A percentile compares a stretch with the other conserved stretches of the same genome.
Evolutionary conservation across 2,113 vertebrate species (phyloP).

Genomic region (Elgaria multicarinata): DNA sequence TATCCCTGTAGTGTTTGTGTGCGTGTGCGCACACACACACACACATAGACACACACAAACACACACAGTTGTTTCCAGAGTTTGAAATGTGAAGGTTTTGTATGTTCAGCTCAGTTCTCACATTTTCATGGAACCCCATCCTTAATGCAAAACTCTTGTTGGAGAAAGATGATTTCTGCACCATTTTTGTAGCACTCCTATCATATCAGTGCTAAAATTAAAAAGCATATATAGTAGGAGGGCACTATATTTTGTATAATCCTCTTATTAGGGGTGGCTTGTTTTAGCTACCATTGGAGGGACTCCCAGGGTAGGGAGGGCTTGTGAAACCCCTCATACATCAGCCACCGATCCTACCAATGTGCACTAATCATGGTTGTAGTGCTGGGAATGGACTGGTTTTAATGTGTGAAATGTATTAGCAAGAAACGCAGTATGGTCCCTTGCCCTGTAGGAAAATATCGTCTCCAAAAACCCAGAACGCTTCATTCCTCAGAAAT

Average conservation of each 20-base stretch:
- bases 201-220: not conserved
- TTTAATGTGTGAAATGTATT: slow-evolving; percentile 6
- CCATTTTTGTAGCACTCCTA: not conserved
- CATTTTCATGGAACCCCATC: not conserved
- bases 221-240: not conserved
- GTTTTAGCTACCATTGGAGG: not conserved
- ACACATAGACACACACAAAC: not conserved
- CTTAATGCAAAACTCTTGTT: not conserved
- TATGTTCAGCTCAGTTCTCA: not conserved
- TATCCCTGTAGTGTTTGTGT: not conserved
- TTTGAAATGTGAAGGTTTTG: not conserved
- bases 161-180: too few species aligned
- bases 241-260: not conserved
- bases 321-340: not conserved
- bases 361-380: not conserved
- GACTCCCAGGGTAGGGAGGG: not conserved
- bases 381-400: not conserved
- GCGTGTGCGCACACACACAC: not conserved
- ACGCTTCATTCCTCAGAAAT: slow-evolving; percentile 22
- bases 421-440: not conserved
- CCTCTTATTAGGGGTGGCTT: too few species aligned
- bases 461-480: not conserved
- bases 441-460: not conserved
- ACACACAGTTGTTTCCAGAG: not conserved
- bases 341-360: too few species aligned